A percentile compares a stretch with the other conserved stretches of the same genome.
Evolutionary conservation across 2,888 invertebrate genomes (phyloP).

Genomic region (Malachius bipustulatus): DNA sequence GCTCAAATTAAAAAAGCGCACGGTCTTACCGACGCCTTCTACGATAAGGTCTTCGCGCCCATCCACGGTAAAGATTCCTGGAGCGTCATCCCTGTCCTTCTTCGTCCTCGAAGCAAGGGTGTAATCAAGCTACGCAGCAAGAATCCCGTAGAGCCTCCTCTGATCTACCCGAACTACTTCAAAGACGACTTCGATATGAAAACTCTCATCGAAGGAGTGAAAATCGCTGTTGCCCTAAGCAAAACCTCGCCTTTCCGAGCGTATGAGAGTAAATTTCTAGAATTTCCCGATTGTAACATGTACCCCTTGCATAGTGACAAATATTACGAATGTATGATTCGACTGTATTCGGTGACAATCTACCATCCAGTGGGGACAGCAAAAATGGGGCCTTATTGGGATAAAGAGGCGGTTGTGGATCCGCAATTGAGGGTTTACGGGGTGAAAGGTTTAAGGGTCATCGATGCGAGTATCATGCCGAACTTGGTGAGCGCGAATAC

Average conservation of each 20-base stretch:
- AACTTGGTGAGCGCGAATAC: conserved; percentile 76
- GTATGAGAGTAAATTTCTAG: conserved; percentile 59
- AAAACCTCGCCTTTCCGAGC: conserved; percentile 64
- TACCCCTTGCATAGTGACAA: conserved; percentile 56
- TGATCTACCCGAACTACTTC: conserved; percentile 88
- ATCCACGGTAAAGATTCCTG: conserved; percentile 68
- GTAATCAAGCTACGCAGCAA: conserved; percentile 66
- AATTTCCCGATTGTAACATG: conserved; percentile 67
- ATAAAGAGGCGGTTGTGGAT: conserved; percentile 72
- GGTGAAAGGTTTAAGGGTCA: conserved; percentile 63
- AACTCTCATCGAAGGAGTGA: conserved; percentile 72
- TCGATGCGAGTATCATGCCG: conserved; percentile 81
- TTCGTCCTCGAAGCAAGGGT: conserved; percentile 78
- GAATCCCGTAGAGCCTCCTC: conserved; percentile 78
- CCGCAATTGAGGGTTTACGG: conserved; percentile 69
- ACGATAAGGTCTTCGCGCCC: conserved; percentile 59
- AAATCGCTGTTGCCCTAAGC: conserved; percentile 70
- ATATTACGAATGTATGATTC: conserved; percentile 81
- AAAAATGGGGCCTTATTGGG: conserved; percentile 85
- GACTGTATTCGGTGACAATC: conserved; percentile 70
- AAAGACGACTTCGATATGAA: conserved; percentile 67
- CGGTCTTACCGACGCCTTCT: conserved; percentile 62
- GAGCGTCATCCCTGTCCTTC: conserved; percentile 72
- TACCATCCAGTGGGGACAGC: conserved; percentile 76
- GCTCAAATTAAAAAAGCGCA: conserved; percentile 69